phyloP scores from a whole-genome alignment of 2,888 invertebrate genomes.

The Glaucopsyche alexis region DNA sequence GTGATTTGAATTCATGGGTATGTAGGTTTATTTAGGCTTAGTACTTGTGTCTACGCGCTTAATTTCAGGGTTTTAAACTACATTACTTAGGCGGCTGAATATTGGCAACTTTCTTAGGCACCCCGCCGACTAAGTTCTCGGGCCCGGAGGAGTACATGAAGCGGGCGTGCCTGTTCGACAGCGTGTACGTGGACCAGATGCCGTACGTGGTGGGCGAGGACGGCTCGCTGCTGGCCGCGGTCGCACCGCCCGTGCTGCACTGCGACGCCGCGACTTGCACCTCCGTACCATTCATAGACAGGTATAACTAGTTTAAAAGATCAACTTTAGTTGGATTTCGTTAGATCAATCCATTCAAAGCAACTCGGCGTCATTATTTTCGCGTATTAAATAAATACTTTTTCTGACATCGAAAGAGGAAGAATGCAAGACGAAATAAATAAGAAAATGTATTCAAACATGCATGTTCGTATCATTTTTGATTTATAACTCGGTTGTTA shows the following conservation, averaged over 20 bases:
- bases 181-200: conserved; percentile 68
- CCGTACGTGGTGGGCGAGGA: conserved; percentile 72
- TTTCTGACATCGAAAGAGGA: background rate
- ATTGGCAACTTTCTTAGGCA: conserved; percentile 48
- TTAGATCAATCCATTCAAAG: no score
- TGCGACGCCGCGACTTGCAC: conserved; percentile 74
- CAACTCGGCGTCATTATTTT: background rate
- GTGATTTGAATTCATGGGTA: background rate
- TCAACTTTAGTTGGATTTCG: no score
- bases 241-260: conserved; percentile 71
- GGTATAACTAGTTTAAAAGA: conserved; percentile 43
- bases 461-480: no score
- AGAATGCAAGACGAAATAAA: no score
- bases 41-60: no score
- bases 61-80: no score
- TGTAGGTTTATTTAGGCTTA: background rate
- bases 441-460: no score
- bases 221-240: conserved; percentile 66
- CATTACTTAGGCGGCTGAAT: no score
- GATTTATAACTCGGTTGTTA: no score
- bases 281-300: conserved; percentile 72
- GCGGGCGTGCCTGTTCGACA: conserved; percentile 68
- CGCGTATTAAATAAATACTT: background rate
- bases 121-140: conserved; percentile 67
- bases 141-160: conserved; percentile 73